Conservation (phyloP, 1,140 invertebrate genomes). For the Apis dorsata region DNA sequence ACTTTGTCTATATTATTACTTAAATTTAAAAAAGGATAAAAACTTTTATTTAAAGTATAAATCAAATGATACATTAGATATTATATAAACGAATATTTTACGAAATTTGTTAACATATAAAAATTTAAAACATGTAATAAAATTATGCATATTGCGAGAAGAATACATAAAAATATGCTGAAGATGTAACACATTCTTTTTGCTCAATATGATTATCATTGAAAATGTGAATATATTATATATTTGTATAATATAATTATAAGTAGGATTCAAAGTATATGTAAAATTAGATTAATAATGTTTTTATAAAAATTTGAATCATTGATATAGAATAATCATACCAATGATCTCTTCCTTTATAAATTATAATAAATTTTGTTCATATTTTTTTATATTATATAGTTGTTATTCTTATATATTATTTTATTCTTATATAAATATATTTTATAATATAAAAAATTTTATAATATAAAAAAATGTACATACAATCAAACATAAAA, state of each 20-base stretch:
- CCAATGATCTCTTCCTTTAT: background rate
- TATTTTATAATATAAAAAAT: background rate
- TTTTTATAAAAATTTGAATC: background rate
- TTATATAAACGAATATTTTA: background rate
- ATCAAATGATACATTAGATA: background rate
- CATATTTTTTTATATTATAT: background rate
- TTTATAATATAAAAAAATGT: background rate
- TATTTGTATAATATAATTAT: slow-evolving; percentile 10
- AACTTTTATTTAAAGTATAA: background rate
- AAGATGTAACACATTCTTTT: slow-evolving; percentile 5
- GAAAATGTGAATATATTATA: background rate
- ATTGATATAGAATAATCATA: background rate
- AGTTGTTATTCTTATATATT: background rate
- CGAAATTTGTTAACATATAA: background rate
- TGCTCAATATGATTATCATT: slow-evolving; percentile 45
- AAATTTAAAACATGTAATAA: background rate
- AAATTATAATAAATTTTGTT: background rate
- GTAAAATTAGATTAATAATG: background rate
- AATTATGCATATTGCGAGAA: background rate
- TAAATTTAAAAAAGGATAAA: slow-evolving; percentile 91
- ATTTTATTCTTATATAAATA: background rate
- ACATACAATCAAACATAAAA: background rate
- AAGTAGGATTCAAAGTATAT: background rate
- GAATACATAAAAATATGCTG: background rate
- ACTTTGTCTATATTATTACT: slow-evolving; percentile 88